Evolutionary conservation across 30 jellyfish, hydroid and myxozoan genomes (phyloP), one percentile per base, ranked within the genome.

Genomic region (Aurelia sp.): DNA sequence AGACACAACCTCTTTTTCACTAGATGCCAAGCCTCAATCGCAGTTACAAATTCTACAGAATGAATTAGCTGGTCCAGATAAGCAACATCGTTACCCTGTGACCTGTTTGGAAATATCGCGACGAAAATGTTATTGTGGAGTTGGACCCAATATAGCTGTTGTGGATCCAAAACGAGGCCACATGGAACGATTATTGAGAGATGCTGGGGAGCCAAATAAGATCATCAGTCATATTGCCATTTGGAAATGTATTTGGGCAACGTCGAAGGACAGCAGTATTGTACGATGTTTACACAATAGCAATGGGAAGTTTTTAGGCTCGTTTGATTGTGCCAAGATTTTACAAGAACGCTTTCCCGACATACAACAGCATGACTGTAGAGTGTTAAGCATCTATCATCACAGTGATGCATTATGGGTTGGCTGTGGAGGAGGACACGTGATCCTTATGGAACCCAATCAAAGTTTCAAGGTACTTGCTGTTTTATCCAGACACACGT

Each of bases 341-440:
- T 76, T 89, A 3, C 63, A 62, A 4, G 80, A 72, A 30, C 87
- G 79, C n/a, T 67, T 13, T 48, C 83, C 69, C 27, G 74, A 68
- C 65, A 63, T 76, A 8, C 15, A 91, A 3, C 70, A 48, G 68
- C 64, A 76, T 19, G 97, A 94, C 53, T 78, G 97, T 60, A 91
- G 93, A 13, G 90, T 78, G 22, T 76, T 82, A 15, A 47, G 91
- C 74, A 21, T 94, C 20, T 74, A 81, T 64, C 90, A 80, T 15
- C 74, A 81, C 19, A 67, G 60, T 20, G 82, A 70, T 47, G 86
- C 94, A 15, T 64, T 94, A 19, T 94, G 98, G 98, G 50, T 94
- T 41, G 98, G 98, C 27, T 73, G 93, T 35, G 97, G 96, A 27
- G 92, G 96, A 40, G 98, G 98, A 2, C 96, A 94, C 47, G 80